Percentiles rank a stretch among this genome's conserved stretches.
Conservation (phyloP, 2,113 vertebrate species). For the Scytalopus superciliaris region DNA sequence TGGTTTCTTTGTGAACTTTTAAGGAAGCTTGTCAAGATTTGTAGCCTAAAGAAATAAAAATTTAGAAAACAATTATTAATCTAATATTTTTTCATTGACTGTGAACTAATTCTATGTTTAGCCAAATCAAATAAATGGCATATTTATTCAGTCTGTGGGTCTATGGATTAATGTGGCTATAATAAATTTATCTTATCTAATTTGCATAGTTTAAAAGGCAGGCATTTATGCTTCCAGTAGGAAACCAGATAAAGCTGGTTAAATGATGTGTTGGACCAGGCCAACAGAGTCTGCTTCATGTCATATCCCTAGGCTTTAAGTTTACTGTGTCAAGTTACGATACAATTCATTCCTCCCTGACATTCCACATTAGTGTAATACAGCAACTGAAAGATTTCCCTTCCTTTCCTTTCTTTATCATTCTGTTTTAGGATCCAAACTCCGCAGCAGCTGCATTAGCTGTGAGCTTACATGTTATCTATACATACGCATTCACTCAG, state of each 20-base stretch:
- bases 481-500: fast-evolving
- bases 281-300: neutral
- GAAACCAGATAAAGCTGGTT: neutral
- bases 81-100: neutral
- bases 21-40: neutral
- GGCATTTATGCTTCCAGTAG: neutral
- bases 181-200: neutral
- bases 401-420: neutral
- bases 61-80: neutral
- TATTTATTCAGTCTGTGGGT: neutral
- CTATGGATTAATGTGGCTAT: neutral
- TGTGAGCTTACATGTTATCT: neutral
- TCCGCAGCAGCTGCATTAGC: neutral
- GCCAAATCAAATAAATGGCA: neutral
- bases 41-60: neutral
- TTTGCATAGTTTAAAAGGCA: neutral
- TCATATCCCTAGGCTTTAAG: neutral
- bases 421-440: neutral
- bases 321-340: neutral
- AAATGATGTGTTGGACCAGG: neutral
- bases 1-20: neutral
- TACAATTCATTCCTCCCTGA: neutral
- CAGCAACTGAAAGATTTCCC: neutral
- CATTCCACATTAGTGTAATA: neutral
- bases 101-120: neutral